A percentile compares a stretch with the other conserved stretches of the same genome.
Evolutionary conservation across 2,797 vertebrate species (phyloP).

Genomic region (Urophycis tenuis): DNA sequence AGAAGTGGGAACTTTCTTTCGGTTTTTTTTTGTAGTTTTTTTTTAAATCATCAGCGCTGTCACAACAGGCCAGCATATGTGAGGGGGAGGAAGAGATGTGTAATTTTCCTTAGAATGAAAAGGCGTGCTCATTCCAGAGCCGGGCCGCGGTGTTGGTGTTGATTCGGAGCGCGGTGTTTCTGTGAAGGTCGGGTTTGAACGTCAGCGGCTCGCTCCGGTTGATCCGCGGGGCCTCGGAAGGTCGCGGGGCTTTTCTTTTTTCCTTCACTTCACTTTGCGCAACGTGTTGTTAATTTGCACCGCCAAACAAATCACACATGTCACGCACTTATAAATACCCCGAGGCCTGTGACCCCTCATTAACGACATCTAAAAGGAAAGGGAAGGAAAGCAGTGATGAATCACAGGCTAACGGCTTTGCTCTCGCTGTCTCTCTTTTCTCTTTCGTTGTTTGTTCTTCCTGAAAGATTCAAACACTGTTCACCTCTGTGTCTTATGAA

Average conservation of each 20-base stretch:
- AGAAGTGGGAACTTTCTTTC: conserved; percentile 26
- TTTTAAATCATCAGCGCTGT: conserved; percentile 33
- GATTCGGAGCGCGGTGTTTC: conserved; percentile 22
- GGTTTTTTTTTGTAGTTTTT: conserved; percentile 47
- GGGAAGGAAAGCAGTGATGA: conserved; percentile 24
- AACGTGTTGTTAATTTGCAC: conserved; percentile 32
- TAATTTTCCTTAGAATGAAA: conserved; percentile 57
- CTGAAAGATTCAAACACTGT: not conserved
- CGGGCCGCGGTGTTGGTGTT: conserved; percentile 31
- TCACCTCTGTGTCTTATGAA: too few species aligned
- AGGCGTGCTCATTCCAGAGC: conserved; percentile 49
- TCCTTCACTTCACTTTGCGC: too few species aligned
- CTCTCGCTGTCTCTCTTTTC: not conserved
- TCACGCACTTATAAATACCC: conserved; percentile 41
- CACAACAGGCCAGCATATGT: conserved; percentile 44
- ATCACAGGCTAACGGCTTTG: conserved; percentile 29
- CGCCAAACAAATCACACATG: conserved; percentile 26
- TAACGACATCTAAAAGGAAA: conserved; percentile 43
- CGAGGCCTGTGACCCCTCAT: conserved; percentile 45
- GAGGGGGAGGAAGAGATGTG: conserved; percentile 39
- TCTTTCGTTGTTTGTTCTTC: not conserved
- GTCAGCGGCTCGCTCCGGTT: conserved; percentile 28
- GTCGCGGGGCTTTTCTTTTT: conserved; percentile 39
- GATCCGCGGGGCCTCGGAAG: conserved; percentile 38
- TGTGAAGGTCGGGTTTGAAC: conserved; percentile 29